Evolutionary conservation across 2,797 vertebrate species (phyloP), one percentile per base, ranked within the genome.

Genomic region (Paratrypauchen microcephalus): DNA sequence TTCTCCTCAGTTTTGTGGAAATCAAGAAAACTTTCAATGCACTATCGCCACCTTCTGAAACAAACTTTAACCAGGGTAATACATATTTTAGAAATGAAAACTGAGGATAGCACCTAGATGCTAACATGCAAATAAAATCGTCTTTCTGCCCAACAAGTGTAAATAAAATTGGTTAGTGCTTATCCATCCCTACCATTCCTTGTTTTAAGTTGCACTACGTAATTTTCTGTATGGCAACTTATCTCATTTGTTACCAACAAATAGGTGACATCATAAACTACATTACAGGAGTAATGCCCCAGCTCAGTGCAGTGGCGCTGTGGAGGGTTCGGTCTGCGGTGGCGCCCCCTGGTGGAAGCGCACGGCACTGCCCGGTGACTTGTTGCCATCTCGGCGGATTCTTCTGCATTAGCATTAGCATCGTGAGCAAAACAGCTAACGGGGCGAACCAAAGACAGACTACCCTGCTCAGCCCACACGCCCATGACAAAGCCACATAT

Each of bases 391-490:
- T 30, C 50, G 65, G 45, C 45, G 39, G 62, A 36, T 23, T 7
- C 68, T 68, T 23, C 61, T 57, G 68, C 77, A 61, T 64, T 19
- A 32, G 58, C 16, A 60, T 36, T 60, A 52, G 48, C 48, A 52
- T 52, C 48, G 55, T 78, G 70, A 60, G 70, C 58, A 50, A 67
- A 77, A 69, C 78, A 75, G 85, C 68, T 85, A 86, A 75, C 78
- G 41, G 9, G 15, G 59, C 81, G 74, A 79, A 69, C 81, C 77
- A 68, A 23, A 73, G 57, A 67, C 60, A 54, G 54, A 76, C 70
- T 2, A 24, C 80, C 74, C 65, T 69, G 77, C 70, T 84, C 81
- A 82, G 80, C 89, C 81, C 85, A 80, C 74, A 82, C 28, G 81
- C 77, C 72, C 75, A 86, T 88, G 86, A 88, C 82, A 79, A 78